phyloP scores from a whole-genome alignment of 2,888 invertebrate genomes.

The Polyploca ridens region DNA sequence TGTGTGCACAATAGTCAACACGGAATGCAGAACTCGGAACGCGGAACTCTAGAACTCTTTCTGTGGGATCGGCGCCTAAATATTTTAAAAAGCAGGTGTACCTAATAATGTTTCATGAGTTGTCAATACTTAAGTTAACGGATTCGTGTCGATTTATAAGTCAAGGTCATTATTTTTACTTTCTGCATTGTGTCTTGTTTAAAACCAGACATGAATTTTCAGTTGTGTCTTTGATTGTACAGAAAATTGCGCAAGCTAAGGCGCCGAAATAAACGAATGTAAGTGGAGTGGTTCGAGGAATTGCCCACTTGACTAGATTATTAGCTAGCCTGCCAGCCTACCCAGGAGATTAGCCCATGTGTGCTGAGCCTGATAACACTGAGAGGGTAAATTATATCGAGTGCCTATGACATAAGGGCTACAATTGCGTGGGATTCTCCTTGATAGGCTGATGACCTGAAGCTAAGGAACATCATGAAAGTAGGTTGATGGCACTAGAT shows the following conservation, averaged over 20 bases:
- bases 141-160: too few species aligned
- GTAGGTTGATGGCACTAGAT: neutral
- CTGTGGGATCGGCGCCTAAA: too few species aligned
- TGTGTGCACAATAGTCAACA: too few species aligned
- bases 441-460: neutral
- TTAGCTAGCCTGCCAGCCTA: neutral
- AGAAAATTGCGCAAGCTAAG: neutral
- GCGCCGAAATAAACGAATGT: constrained; percentile 8
- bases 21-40: too few species aligned
- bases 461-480: neutral
- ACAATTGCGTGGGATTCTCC: neutral
- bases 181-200: too few species aligned
- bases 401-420: neutral
- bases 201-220: too few species aligned
- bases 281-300: constrained; percentile 2
- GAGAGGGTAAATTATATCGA: neutral
- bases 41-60: too few species aligned
- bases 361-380: neutral
- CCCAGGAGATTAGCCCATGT: neutral
- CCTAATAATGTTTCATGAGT: too few species aligned
- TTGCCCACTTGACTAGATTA: neutral
- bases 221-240: neutral
- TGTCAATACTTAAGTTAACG: too few species aligned
- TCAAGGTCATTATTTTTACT: too few species aligned
- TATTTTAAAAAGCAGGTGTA: too few species aligned